These are phyloP conservation scores for Eupithecia subumbrata DNA, from an alignment of 2,888 invertebrate genomes.

Conservation along the genomic window DNA sequence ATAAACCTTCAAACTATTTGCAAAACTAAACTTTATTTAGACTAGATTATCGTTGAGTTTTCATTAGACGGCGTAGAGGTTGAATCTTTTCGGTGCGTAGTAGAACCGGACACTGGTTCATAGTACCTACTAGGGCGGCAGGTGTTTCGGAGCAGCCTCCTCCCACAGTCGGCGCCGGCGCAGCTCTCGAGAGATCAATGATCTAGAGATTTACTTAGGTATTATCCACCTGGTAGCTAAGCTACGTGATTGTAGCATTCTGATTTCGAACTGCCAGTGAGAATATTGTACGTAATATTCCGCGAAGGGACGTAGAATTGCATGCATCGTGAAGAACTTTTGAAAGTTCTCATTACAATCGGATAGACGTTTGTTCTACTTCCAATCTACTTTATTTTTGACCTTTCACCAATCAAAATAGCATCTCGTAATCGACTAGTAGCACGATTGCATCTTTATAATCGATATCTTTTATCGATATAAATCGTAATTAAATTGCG, in stretches of 20 bases:
- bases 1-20: slow-evolving; percentile 18
- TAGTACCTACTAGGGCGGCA: slow-evolving; percentile 79
- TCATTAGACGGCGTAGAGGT: slow-evolving; percentile 40
- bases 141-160: slow-evolving; percentile 80
- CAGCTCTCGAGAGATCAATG: slow-evolving; percentile 77
- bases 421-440: slow-evolving; percentile 47
- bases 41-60: slow-evolving; percentile 56
- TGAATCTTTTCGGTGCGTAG: slow-evolving; percentile 48
- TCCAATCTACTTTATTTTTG: slow-evolving; percentile 21
- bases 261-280: slow-evolving; percentile 20
- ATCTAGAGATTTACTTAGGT: slow-evolving; percentile 80
- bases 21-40: slow-evolving; percentile 52
- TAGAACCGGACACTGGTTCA: slow-evolving; percentile 65
- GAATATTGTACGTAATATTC: not conserved
- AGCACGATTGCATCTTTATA: slow-evolving; percentile 60
- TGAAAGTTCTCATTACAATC: not conserved
- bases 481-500: slow-evolving; percentile 75
- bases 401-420: slow-evolving; percentile 37
- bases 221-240: slow-evolving; percentile 54
- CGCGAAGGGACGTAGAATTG: not conserved
- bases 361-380: slow-evolving; percentile 5
- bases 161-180: slow-evolving; percentile 75
- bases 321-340: not conserved
- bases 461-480: slow-evolving; percentile 60
- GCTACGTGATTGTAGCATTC: slow-evolving; percentile 30